Evolutionary conservation across 2,888 invertebrate species (phyloP), one percentile per base, ranked within the genome.

Genomic region (Drosophila melanosoma): DNA sequence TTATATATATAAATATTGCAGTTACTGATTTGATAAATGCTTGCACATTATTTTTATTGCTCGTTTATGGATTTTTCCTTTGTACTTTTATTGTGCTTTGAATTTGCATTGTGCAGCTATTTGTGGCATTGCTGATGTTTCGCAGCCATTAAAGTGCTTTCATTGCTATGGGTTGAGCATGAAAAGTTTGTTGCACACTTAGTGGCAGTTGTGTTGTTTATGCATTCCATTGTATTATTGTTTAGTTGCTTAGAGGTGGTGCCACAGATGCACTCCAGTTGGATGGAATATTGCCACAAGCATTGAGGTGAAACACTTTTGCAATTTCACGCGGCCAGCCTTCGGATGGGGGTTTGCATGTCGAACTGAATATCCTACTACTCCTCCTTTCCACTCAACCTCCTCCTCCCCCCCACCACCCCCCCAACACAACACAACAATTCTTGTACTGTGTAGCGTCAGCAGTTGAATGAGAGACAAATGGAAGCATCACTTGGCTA

Each of bases 261-360:
- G 70, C 59, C 68, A 65, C 69, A 62, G 79, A 32, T 76, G 82
- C 64, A 48, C 36, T 35, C 11, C 11, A 54, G 54, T 54, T 36
- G 49, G 29, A 62, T 83, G 82, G 56, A 69, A 60, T 61, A 62
- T 48, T 52, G 70, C 65, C 58, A 32, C 80, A 81, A 85, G 89
- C 87, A 85, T 79, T 91, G 89, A 91, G 90, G 90, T 87, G 89
- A 85, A 91, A 91, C 91, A 84, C 79, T 90, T 87, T 83, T 89
- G 86, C 91, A 85, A 87, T 90, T 91, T 90, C 90, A 91, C 83
- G 90, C 83, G 79, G 64, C 68, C 77, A 81, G 79, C 70, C 78
- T 73, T 59, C 58, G 74, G 59, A 42, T 38, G n/a, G 17, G 54
- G 23, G 15, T 11, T 4, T 35, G 26, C 7, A 45, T 45, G 63